A percentile compares a stretch with the other conserved stretches of the same genome.
Conservation (phyloP, 2,888 invertebrate genomes). For the Orchesella flavescens region DNA sequence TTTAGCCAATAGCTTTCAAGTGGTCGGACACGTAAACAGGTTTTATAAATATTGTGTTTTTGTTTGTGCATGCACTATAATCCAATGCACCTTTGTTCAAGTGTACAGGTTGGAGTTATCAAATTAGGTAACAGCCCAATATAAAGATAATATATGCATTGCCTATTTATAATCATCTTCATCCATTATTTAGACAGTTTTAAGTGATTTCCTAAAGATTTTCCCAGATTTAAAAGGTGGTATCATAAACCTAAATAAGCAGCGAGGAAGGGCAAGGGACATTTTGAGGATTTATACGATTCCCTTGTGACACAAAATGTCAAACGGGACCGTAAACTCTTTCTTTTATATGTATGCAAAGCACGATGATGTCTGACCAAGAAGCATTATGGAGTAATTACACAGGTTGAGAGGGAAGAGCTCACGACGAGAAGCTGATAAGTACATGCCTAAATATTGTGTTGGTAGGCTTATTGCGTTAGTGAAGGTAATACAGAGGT, state of each 20-base stretch:
- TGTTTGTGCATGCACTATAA: too few species aligned
- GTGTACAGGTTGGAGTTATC: slow-evolving; percentile 39
- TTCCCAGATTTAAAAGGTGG: slow-evolving; percentile 6
- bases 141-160: neutral
- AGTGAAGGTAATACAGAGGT: too few species aligned
- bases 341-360: neutral
- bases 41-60: too few species aligned
- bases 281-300: neutral
- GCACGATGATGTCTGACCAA: neutral
- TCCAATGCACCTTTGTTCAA: neutral
- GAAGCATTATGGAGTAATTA: slow-evolving; percentile 18
- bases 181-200: slow-evolving; percentile 4
- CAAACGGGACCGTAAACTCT: slow-evolving; percentile 16
- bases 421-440: neutral
- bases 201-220: slow-evolving; percentile 12
- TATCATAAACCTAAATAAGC: slow-evolving; percentile 12
- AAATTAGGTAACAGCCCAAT: slow-evolving; percentile 44
- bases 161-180: slow-evolving; percentile 37
- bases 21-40: too few species aligned
- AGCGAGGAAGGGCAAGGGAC: neutral
- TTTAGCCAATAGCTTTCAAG: neutral
- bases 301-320: slow-evolving; percentile 10
- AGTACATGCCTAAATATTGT: too few species aligned
- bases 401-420: neutral
- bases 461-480: too few species aligned